phyloP scores from a whole-genome alignment of 2,888 invertebrate species.

The Hypercompe scribonia region DNA sequence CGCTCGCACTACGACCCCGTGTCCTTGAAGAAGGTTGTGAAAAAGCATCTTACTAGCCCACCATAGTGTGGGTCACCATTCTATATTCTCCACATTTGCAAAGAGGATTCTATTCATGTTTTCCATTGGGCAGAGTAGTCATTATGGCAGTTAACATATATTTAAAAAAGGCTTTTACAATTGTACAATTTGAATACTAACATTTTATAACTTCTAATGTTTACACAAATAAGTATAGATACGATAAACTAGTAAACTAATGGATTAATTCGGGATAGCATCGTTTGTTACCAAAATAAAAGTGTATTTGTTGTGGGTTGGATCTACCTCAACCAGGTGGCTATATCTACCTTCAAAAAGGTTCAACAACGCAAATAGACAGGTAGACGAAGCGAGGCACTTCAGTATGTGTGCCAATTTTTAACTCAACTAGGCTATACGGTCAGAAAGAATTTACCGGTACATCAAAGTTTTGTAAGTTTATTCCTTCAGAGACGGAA shows the following conservation, averaged over 20 bases:
- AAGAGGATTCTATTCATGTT: no score
- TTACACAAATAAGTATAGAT: background rate
- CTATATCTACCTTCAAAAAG: constrained; percentile 15
- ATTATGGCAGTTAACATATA: no score
- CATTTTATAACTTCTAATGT: no score
- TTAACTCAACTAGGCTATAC: constrained; percentile 4
- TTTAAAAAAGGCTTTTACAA: no score
- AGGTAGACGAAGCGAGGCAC: constrained; percentile 7
- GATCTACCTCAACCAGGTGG: constrained; percentile 13
- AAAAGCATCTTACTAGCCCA: no score
- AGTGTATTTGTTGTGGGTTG: constrained; percentile 1
- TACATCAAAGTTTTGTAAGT: background rate
- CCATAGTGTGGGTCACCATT: no score
- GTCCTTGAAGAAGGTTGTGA: no score
- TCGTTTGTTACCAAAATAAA: constrained; percentile 9
- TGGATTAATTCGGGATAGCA: background rate
- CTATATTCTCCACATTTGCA: no score
- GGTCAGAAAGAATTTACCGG: background rate
- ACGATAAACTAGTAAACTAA: no score
- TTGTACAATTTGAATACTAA: no score
- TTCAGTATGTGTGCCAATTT: constrained; percentile 14
- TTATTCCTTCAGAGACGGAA: background rate
- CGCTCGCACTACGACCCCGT: no score
- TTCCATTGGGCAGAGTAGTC: no score
- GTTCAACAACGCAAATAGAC: constrained; percentile 20